A percentile compares a stretch with the other conserved stretches of the same genome.
Evolutionary conservation across 2,797 vertebrate species (phyloP).

Genomic region (Rhinichthys osculus): DNA sequence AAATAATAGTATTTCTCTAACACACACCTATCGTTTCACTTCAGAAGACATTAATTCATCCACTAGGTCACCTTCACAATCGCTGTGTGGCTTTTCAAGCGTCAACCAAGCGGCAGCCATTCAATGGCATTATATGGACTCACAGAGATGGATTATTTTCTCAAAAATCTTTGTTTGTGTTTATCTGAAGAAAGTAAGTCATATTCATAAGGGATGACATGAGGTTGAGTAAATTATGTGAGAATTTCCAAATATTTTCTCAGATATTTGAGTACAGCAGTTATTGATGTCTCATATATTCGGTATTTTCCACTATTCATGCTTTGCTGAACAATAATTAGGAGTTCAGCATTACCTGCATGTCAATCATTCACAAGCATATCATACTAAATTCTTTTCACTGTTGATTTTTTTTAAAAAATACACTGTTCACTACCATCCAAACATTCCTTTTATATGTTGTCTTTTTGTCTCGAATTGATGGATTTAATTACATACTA

Average conservation of each 20-base stretch:
- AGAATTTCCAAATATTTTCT: background rate
- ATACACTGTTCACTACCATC: background rate
- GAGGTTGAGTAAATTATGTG: background rate
- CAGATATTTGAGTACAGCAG: background rate
- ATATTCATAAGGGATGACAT: background rate
- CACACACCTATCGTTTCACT: background rate
- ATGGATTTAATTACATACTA: background rate
- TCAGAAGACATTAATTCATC: background rate
- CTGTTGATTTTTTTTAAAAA: background rate
- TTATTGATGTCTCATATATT: background rate
- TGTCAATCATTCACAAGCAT: constrained; percentile 1
- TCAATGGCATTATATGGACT: background rate
- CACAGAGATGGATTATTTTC: background rate
- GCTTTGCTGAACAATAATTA: background rate
- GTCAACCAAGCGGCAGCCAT: background rate
- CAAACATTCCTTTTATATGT: background rate
- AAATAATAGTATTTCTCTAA: background rate
- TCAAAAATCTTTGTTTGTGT: background rate
- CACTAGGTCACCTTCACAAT: background rate
- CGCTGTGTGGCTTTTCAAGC: background rate
- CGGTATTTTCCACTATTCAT: background rate
- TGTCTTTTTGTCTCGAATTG: background rate
- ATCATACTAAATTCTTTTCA: background rate
- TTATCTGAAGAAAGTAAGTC: background rate
- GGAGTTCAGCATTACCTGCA: background rate